Evolutionary conservation across 2,888 invertebrate species (phyloP).

Genomic region (Philonicus albiceps): DNA sequence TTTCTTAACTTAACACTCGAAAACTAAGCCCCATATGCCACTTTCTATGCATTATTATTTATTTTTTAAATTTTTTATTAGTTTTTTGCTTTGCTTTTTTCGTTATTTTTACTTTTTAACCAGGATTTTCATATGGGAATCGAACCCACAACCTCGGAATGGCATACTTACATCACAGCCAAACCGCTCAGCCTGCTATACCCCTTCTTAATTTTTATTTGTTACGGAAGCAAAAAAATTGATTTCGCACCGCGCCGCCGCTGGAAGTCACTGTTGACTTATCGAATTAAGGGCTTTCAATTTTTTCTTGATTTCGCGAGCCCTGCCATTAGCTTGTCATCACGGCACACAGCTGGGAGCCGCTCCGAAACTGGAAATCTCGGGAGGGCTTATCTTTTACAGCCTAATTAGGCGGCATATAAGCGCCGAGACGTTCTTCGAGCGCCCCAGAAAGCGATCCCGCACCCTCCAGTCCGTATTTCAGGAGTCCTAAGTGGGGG

Average conservation of each 20-base stretch:
- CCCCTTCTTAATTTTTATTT: no score
- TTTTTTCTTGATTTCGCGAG: conserved; percentile 23
- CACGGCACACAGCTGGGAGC: background rate
- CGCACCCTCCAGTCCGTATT: background rate
- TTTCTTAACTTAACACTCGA: no score
- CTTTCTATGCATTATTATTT: no score
- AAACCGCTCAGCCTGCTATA: no score
- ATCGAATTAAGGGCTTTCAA: conserved; percentile 31
- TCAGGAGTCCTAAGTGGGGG: background rate
- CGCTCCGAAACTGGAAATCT: background rate
- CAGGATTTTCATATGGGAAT: no score
- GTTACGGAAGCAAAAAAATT: no score
- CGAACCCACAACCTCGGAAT: no score
- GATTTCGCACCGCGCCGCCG: conserved; percentile 10
- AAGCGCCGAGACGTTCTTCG: background rate
- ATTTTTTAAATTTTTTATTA: no score
- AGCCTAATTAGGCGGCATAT: conserved; percentile 23
- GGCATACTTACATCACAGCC: no score
- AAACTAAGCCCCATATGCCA: no score
- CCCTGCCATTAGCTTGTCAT: conserved; percentile 30
- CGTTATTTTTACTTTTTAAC: no score
- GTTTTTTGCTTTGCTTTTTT: no score
- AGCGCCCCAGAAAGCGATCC: background rate
- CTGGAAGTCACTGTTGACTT: conserved; percentile 13
- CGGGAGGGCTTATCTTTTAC: conserved; percentile 26